phyloP scores from a whole-genome alignment of 2,797 vertebrate genomes.

The Phalanger gymnotis region DNA sequence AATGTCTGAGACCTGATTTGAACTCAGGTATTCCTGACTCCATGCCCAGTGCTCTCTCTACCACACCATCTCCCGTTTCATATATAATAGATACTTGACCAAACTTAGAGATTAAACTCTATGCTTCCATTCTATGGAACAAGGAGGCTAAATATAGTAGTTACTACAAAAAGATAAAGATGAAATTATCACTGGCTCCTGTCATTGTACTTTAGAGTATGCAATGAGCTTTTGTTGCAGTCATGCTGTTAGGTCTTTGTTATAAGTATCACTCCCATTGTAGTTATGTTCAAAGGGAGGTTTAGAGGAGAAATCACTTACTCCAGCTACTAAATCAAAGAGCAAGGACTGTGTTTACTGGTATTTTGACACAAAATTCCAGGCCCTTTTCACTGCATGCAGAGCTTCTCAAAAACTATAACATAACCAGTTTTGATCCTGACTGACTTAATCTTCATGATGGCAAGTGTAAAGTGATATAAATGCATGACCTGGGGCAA shows the following conservation, averaged over 20 bases:
- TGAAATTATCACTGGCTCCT: background rate
- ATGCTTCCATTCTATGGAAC: background rate
- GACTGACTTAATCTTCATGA: background rate
- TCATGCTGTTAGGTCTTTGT: background rate
- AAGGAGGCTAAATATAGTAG: background rate
- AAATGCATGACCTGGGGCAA: background rate
- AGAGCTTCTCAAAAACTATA: background rate
- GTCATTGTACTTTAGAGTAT: background rate
- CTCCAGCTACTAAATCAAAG: background rate
- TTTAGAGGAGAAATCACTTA: background rate
- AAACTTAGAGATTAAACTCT: background rate
- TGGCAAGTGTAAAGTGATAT: background rate
- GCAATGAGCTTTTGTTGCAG: background rate
- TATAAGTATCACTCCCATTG: background rate
- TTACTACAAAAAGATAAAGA: background rate
- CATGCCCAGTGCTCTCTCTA: background rate
- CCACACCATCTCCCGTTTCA: background rate
- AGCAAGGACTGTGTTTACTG: background rate
- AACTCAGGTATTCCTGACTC: background rate
- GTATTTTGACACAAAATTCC: background rate
- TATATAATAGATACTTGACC: background rate
- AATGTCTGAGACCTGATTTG: background rate
- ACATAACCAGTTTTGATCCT: background rate
- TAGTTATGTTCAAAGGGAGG: background rate
- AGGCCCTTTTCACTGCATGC: background rate